These are phyloP conservation scores for Periophthalmodon schlosseri DNA, from an alignment of 2,113 vertebrate species.

Conservation along the genomic window DNA sequence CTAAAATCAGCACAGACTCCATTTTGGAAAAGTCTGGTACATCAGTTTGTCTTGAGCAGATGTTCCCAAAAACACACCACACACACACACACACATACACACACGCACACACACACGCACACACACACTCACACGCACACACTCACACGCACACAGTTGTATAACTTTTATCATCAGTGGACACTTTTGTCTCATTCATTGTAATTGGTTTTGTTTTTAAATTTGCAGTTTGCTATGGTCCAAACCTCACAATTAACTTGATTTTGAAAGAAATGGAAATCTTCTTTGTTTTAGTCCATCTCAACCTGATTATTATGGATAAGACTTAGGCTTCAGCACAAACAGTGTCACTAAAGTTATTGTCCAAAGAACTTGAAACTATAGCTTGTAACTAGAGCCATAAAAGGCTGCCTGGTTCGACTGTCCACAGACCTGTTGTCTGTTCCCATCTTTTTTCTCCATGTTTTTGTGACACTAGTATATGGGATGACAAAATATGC, in stretches of 20 bases:
- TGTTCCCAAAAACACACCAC: background rate
- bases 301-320: background rate
- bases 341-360: no score
- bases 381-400: background rate
- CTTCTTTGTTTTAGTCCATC: background rate
- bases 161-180: background rate
- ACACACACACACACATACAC: background rate
- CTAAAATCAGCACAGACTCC: slow-evolving; percentile 15
- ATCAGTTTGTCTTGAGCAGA: slow-evolving; percentile 14
- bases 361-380: background rate
- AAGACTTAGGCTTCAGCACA: no score
- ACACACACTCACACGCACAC: background rate
- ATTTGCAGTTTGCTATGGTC: background rate
- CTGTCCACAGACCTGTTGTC: background rate
- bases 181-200: background rate
- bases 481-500: slow-evolving; percentile 25
- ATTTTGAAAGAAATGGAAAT: background rate
- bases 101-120: background rate
- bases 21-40: slow-evolving; percentile 16
- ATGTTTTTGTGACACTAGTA: background rate
- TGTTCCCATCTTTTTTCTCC: background rate
- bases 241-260: background rate
- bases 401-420: background rate
- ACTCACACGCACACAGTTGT: background rate
- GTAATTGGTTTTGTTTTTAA: slow-evolving; percentile 12